Evolutionary conservation across 2,888 invertebrate genomes (phyloP).

Genomic region (Pachymerium ferrugineum): DNA sequence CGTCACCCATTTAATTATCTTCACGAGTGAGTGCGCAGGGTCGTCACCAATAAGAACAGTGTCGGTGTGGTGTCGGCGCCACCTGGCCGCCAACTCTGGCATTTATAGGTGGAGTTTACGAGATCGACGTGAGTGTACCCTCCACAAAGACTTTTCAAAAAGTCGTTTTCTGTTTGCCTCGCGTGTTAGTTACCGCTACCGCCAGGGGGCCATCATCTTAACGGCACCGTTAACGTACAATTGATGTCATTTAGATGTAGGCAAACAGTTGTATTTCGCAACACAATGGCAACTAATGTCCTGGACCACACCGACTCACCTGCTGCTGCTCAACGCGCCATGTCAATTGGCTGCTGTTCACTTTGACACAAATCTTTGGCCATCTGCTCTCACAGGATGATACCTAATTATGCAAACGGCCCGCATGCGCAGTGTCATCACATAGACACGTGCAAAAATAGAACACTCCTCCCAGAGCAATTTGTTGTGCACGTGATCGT

Average conservation of each 20-base stretch:
- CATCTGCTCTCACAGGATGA: slow-evolving; percentile 3
- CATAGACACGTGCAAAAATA: neutral
- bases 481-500: neutral
- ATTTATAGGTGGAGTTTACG: slow-evolving; percentile 13
- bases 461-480: neutral
- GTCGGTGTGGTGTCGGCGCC: neutral
- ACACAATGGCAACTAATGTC: slow-evolving; percentile 9
- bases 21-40: neutral
- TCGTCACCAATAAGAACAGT: neutral
- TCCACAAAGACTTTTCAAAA: neutral
- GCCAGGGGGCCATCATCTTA: slow-evolving; percentile 13
- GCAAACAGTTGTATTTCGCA: slow-evolving; percentile 8
- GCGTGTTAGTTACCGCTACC: neutral
- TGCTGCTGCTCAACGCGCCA: neutral
- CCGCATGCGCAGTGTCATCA: neutral
- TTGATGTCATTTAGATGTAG: slow-evolving; percentile 13
- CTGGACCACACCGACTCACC: slow-evolving; percentile 4
- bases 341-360: neutral
- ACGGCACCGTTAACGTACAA: slow-evolving; percentile 4
- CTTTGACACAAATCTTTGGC: neutral
- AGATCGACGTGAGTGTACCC: neutral
- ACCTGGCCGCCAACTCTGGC: slow-evolving; percentile 9
- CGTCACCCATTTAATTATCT: slow-evolving; percentile 9
- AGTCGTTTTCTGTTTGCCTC: neutral
- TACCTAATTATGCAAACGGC: neutral